Conservation (phyloP, 1,140 invertebrate genomes). For the Trigoniulus corallinus region DNA sequence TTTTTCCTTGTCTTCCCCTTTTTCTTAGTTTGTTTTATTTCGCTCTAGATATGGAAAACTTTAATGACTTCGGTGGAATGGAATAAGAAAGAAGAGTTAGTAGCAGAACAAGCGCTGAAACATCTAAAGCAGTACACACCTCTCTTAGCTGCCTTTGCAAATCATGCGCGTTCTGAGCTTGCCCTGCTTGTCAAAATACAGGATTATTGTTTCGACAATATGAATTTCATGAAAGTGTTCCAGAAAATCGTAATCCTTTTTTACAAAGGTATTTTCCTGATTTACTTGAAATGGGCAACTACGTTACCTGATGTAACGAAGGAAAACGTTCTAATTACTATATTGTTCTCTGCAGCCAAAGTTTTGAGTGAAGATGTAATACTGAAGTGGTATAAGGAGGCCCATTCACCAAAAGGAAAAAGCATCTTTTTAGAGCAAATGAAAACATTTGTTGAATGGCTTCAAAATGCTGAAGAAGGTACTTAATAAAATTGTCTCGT, state of each 20-base stretch:
- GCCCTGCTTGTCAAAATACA: constrained; percentile 77
- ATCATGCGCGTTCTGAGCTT: constrained; percentile 63
- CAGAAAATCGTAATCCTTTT: constrained; percentile 90
- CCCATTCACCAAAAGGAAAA: constrained; percentile 84
- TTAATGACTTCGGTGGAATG: constrained; percentile 89
- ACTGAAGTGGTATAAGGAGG: constrained; percentile 83
- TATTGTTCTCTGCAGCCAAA: constrained; percentile 36
- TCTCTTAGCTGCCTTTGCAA: constrained; percentile 67
- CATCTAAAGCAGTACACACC: constrained; percentile 69
- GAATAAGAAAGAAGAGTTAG: constrained; percentile 95
- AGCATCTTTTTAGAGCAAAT: constrained; percentile 93
- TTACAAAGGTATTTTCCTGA: constrained; percentile 60
- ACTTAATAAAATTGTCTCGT: constrained; percentile 7
- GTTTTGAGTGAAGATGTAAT: constrained; percentile 82
- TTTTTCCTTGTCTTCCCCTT: not conserved
- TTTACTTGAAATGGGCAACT: not conserved
- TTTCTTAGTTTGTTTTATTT: constrained; percentile 5
- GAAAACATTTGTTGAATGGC: constrained; percentile 93
- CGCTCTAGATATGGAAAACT: constrained; percentile 62
- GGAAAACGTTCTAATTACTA: constrained; percentile 5
- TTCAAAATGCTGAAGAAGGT: constrained; percentile 88
- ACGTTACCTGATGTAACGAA: not conserved
- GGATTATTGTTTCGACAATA: constrained; percentile 96
- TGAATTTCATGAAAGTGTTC: constrained; percentile 97
- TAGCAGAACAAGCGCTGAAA: constrained; percentile 84